Evolutionary conservation across 2,113 vertebrate species (phyloP).

Genomic region (Podiceps cristatus): DNA sequence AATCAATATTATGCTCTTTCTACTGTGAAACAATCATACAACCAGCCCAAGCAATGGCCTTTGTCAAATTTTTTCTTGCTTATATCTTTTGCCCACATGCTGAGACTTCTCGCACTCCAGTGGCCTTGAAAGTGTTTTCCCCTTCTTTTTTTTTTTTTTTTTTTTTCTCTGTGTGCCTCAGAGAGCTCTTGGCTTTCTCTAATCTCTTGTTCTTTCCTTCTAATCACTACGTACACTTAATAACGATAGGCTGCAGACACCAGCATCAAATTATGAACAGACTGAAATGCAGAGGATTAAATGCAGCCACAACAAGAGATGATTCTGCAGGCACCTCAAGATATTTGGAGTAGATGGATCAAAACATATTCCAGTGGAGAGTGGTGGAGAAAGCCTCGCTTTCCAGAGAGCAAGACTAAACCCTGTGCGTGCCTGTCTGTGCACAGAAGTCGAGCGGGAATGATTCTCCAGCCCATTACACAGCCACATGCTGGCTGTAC

Average conservation of each 20-base stretch:
- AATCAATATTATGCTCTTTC: constrained; percentile 21
- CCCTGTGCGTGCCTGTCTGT: rapidly evolving
- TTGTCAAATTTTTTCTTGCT: constrained; percentile 36
- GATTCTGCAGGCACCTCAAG: not conserved
- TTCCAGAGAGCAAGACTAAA: not conserved
- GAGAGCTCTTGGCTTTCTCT: constrained; percentile 20
- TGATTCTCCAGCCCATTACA: not conserved
- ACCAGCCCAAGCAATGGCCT: constrained; percentile 3
- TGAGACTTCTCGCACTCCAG: constrained; percentile 32
- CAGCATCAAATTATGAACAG: not conserved
- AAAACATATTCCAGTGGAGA: not conserved
- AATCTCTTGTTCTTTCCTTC: constrained; percentile 42
- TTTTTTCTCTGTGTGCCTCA: not conserved
- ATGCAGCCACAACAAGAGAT: not conserved
- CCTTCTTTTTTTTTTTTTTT: not conserved
- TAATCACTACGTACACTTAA: not conserved
- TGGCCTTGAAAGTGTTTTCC: constrained; percentile 43
- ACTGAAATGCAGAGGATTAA: not conserved
- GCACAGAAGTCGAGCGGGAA: not conserved
- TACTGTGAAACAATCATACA: not conserved
- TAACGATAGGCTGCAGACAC: constrained; percentile 10
- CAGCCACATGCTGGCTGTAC: not conserved
- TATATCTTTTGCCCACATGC: not conserved
- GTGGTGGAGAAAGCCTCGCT: not conserved
- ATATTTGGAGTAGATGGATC: not conserved